A percentile compares a stretch with the other conserved stretches of the same genome.
phyloP scores from a whole-genome alignment of 1,140 invertebrate genomes.

The Bactericera cockerelli region DNA sequence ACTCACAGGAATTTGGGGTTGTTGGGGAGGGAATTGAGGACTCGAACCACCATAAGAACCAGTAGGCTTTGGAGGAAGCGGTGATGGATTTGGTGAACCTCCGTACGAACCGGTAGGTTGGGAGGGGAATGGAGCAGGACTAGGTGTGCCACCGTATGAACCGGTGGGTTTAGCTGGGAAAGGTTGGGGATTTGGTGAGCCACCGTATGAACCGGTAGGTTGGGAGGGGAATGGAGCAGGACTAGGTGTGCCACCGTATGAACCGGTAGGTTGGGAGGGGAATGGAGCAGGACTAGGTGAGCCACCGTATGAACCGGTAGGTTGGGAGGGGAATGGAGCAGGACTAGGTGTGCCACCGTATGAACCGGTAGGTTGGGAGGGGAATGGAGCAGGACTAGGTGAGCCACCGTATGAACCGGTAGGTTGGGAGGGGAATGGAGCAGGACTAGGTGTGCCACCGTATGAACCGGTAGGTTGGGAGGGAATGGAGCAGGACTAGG shows the following conservation, averaged over 20 bases:
- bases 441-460: too few relatives aligned
- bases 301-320: background rate
- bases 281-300: too few relatives aligned
- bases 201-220: background rate
- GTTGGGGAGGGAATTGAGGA: too few relatives aligned
- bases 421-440: too few relatives aligned
- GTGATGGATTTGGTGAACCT: background rate
- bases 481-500: background rate
- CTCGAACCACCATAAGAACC: too few relatives aligned
- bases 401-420: too few relatives aligned
- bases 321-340: background rate
- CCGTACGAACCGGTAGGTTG: background rate
- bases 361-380: background rate
- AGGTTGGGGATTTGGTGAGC: background rate
- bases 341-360: background rate
- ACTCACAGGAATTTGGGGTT: too few relatives aligned
- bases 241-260: too few relatives aligned
- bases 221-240: background rate
- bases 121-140: background rate
- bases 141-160: background rate
- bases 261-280: too few relatives aligned
- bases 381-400: background rate
- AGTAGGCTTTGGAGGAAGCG: background rate
- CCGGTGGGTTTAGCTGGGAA: background rate
- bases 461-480: background rate